Evolutionary conservation across 2,113 vertebrate genomes (phyloP), one percentile per base, ranked within the genome.

Genomic region (Boleophthalmus pectinirostris): DNA sequence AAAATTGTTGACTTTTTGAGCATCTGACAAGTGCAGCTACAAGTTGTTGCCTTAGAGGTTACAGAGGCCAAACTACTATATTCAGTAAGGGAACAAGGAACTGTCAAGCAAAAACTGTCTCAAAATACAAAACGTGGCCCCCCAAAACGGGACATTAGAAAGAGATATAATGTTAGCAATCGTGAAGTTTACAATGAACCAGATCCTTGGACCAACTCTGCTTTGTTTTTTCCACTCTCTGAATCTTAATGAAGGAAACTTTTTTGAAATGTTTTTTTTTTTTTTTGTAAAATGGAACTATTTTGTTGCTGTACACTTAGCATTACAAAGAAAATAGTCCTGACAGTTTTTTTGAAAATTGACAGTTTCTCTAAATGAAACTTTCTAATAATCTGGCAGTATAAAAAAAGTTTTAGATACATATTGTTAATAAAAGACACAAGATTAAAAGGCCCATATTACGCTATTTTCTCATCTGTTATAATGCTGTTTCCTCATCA

Each of bases 41-140:
- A 88, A 81, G 91, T 73, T 86, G 87, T 95, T 96, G 95, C 95
- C 96, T 96, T 96, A 95, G 92, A 94, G 90, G 94, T 94, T 95
- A 92, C 92, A 94, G 94, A 95, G 94, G 94, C 94, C 94, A 95
- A 95, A 94, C 92, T 93, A 33, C 58, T 61, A 61, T 25, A 91
- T 94, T 92, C 91, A 91, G 91, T 92, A 89, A 94, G 93, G 94
- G 94, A 94, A 94, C 90, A 91, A 33, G 54, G 25, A 46, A 64
- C 49, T 49, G 66, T 6, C 47, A 63, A 60, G 18, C 9, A 58
- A 66, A 73, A 33, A 53, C 35, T 35, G 54, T 69, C 51, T 33
- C 3, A 12, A 69, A 61, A 64, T 3, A 15, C 35, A 20, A 54
- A 29, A 54, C 2, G 8, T 66, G 29, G 25, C 64, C 80, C 68